Base-by-base conservation (phyloP, 2,113 vertebrate species). In the Dicaeum eximium region DNA sequence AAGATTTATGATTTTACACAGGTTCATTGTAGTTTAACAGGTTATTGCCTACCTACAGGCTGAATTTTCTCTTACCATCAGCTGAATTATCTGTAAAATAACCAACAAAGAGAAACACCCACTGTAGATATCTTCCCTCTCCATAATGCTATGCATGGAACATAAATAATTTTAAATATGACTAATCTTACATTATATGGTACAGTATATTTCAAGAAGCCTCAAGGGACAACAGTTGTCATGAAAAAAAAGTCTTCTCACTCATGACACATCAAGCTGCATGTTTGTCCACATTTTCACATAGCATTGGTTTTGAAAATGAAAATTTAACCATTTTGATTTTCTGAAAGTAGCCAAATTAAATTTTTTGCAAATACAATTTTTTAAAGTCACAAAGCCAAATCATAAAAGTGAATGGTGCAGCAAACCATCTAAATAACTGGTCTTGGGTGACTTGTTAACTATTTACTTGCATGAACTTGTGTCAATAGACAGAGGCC, bases 401-500 rank as follows among this genome's bases (percentile, higher is more conserved):
- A 89, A 72, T 70, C 11, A 56, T 20, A 54, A 65, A 94, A 93
- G 65, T 83, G 79, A 83, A 80, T 28, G 30, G 54, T 71, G 37
- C 67, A 65, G 57, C 51, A 35, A 95, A 77, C 37, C 38, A 57
- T 22, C 56, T 87, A 90, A 57, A 88, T 30, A 94, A 91, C 64
- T 35, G 35, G 79, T 80, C 71, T 72, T 88, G 82, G 70, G 81
- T 71, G 77, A 93, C 86, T 80, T 94, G 80, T 95, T 96, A 96
- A 96, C 95, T 92, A 86, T 92, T 96, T 88, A 88, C 79, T 95
- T 96, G 77, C 33, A 93, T 15, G 48, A 79, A 84, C 31, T 62
- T 77, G n/a, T 95, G 95, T 95, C 97, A 97, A 89, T 4, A 96
- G 58, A 79, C 57, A 86, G 16, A 89, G 62, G 54, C 93, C 82